These are phyloP conservation scores for Corythoichthys intestinalis DNA, from an alignment of 2,113 vertebrate genomes.

Conservation along the genomic window DNA sequence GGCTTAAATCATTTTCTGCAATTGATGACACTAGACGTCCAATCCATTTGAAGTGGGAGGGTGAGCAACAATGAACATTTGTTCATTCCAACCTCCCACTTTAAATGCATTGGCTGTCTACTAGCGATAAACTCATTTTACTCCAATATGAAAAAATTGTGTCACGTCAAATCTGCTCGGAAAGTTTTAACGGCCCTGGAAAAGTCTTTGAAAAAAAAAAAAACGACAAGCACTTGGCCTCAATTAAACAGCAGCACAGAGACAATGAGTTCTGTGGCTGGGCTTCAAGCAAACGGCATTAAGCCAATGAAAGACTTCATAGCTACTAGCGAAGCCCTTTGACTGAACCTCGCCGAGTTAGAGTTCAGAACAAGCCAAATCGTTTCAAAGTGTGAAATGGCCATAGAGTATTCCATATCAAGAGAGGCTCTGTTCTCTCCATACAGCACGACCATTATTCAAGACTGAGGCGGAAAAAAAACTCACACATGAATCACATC, in stretches of 20 bases:
- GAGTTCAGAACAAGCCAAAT: slow-evolving; percentile 41
- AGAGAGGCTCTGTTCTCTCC: slow-evolving; percentile 30
- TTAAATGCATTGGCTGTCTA: no score
- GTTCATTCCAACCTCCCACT: no score
- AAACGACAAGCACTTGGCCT: slow-evolving; percentile 40
- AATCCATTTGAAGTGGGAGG: no score
- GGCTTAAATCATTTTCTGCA: no score
- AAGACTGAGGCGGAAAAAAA: slow-evolving; percentile 5
- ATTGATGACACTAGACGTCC: no score
- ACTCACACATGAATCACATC: slow-evolving; percentile 29
- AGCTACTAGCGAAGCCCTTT: slow-evolving; percentile 42
- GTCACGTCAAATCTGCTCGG: slow-evolving; percentile 14
- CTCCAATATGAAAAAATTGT: slow-evolving; percentile 13
- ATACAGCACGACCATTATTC: slow-evolving; percentile 26
- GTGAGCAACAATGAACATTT: no score
- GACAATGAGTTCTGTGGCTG: slow-evolving; percentile 47
- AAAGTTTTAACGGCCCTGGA: slow-evolving; percentile 31
- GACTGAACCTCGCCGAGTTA: slow-evolving; percentile 45
- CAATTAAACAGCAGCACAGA: slow-evolving; percentile 47
- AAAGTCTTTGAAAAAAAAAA: slow-evolving; percentile 30
- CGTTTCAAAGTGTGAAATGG: slow-evolving; percentile 46
- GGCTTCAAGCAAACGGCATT: slow-evolving; percentile 47
- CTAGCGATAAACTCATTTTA: background rate
- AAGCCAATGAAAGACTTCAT: slow-evolving; percentile 51
- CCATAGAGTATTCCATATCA: slow-evolving; percentile 37